These are phyloP conservation scores for Bombus balteatus DNA, from an alignment of 1,140 invertebrate species.

Conservation along the genomic window DNA sequence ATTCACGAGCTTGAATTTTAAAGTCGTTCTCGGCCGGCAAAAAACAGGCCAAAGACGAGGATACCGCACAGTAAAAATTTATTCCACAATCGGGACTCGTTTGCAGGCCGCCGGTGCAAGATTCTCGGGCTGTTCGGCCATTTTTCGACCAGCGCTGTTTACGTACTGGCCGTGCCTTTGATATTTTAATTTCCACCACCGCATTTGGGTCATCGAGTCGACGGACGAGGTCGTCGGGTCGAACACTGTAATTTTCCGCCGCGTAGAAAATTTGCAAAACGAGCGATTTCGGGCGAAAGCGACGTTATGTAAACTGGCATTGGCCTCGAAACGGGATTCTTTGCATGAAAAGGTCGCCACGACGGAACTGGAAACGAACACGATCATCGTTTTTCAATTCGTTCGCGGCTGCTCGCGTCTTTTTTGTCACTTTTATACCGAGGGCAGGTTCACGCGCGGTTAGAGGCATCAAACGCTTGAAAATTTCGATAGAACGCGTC, in stretches of 20 bases:
- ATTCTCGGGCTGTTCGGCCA: not conserved
- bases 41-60: not conserved
- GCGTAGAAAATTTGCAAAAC: slow-evolving; percentile 1
- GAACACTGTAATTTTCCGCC: not conserved
- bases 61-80: not conserved
- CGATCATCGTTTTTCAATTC: slow-evolving; percentile 48
- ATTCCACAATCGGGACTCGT: not conserved
- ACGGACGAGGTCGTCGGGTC: not conserved
- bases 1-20: slow-evolving; percentile 9
- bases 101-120: not conserved
- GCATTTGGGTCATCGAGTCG: slow-evolving; percentile 5
- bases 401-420: not conserved
- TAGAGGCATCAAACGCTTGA: not conserved
- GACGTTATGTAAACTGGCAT: too few species aligned
- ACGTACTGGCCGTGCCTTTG: not conserved
- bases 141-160: not conserved
- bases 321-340: too few species aligned
- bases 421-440: not conserved
- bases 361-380: not conserved
- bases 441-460: not conserved
- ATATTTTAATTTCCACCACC: slow-evolving; percentile 15
- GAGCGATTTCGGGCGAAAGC: not conserved
- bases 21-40: not conserved
- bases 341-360: not conserved
- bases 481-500: not conserved